Evolutionary conservation across 2,797 vertebrate species (phyloP), one percentile per base, ranked within the genome.

Genomic region (Eleutherodactylus coqui): DNA sequence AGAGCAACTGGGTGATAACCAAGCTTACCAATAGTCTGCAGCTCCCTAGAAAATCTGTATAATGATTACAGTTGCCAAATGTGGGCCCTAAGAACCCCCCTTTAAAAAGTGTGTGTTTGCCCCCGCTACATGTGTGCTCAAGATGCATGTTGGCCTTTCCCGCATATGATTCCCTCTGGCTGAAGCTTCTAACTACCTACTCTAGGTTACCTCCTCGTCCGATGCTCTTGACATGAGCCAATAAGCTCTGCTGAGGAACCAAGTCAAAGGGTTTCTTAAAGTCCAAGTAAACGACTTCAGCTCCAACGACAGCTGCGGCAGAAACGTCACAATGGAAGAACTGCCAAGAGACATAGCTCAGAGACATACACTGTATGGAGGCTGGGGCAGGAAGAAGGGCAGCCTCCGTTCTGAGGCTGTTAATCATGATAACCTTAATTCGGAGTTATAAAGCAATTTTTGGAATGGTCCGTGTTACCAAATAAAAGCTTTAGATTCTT

Each of bases 121-220:
- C 49, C n/a, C 17, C 49, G 17, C 16, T 51, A 51, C 10, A 13
- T 51, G 49, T 51, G 49, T 1, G 11, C n/a, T n/a, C n/a, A n/a
- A n/a, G n/a, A n/a, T n/a, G n/a, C n/a, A n/a, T 14, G 16, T 24
- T 14, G n/a, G 17, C 29, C 29, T 36, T 51, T 9, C 17, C 27
- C 11, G 24, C 21, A n/a, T 17, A 11, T 16, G 27, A 69, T 82
- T 0, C 45, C 29, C 29, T 51, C 43, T 70, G 62, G 43, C 16
- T 5, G 49, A 72, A 77, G 83, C 76, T 29, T 29, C 41, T 72
- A 51, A 1, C 29, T 67, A 53, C 36, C 83, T 78, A 85, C 62
- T 70, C 84, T 84, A 77, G 0, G 27, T 72, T 79, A 85, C 84
- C 84, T 85, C 75, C 49, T 45, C 10, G 75, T 69, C 62, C 62